Base-by-base conservation (phyloP, 2,797 vertebrate genomes). In the Manis crassicaudata region DNA sequence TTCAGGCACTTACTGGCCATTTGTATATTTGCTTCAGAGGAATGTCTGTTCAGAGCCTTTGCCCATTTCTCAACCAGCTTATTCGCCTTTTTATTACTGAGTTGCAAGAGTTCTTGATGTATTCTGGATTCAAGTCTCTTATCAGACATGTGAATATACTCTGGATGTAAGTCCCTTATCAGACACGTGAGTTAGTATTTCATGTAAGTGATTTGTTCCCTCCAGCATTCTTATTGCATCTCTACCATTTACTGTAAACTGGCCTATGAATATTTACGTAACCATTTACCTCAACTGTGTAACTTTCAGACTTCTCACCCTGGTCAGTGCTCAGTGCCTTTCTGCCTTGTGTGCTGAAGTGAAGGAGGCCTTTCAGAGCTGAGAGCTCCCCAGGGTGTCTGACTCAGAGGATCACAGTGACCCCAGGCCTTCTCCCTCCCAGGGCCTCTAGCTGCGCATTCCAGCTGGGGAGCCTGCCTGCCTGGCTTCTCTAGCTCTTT, bases 361-460 rank as follows among this genome's bases (percentile, higher is more conserved):
- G 56, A 94, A 68, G 68, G 72, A 96, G 88, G 43, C 79, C 62
- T 97, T 92, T 96, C 27, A 68, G 80, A 94, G 72, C 67, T 32
- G 68, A 94, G 62, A 90, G 79, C 82, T 97, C 96, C 95, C 97
- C 83, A 92, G 96, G 94, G 93, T 88, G 75, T 97, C 92, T 97
- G 97, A 97, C 92, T 97, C 96, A 97, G 88, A 97, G 87, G 65
- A 93, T 90, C 89, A 81, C 76, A 84, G 93, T 92, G 96, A 97
- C 93, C 94, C 88, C 72, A 84, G 83, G 94, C 65, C 76, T 77
- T 94, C 80, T 95, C 86, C 89, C 86, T 95, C 94, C 93, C 88
- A 77, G 93, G 94, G 93, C 93, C 93, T 94, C 93, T 93, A 25
- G 58, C 93, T 21, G 52, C 35, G 17, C 97, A 94, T 96, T 91